Evolutionary conservation across 1,140 invertebrate species (phyloP).

Genomic region (Dinoponera quadriceps): DNA sequence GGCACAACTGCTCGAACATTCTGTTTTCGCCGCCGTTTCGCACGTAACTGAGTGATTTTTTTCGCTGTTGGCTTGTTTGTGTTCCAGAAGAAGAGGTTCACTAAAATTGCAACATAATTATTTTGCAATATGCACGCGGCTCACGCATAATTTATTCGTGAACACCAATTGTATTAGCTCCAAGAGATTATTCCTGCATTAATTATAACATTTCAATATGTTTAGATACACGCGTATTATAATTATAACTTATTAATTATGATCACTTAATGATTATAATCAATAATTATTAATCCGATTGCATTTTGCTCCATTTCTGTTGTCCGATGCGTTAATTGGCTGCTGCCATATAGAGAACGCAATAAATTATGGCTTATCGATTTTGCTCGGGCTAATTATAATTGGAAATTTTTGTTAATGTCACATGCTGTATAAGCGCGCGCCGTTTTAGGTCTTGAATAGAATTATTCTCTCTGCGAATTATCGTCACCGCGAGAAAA

Average conservation of each 20-base stretch:
- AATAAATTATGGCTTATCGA: constrained; percentile 1
- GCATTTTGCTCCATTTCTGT: background rate
- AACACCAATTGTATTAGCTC: background rate
- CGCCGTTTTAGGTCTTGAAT: background rate
- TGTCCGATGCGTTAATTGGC: background rate
- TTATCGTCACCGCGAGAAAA: background rate
- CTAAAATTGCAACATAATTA: too few relatives aligned
- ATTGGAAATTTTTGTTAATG: background rate
- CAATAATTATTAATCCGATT: constrained; percentile 29
- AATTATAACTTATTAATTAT: constrained; percentile 7
- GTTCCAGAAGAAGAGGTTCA: too few relatives aligned
- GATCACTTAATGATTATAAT: constrained; percentile 17
- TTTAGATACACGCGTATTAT: constrained; percentile 8
- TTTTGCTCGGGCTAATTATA: background rate
- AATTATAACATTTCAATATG: background rate
- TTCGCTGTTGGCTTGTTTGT: background rate
- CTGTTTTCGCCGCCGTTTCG: background rate
- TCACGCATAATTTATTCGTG: too few relatives aligned
- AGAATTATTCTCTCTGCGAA: background rate
- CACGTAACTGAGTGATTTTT: background rate
- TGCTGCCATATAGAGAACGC: background rate
- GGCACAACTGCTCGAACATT: background rate
- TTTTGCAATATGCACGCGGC: too few relatives aligned
- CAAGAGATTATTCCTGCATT: background rate
- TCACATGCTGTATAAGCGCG: background rate